Conservation (phyloP, 1,140 invertebrate species). For the Drosophila gunungcola region DNA sequence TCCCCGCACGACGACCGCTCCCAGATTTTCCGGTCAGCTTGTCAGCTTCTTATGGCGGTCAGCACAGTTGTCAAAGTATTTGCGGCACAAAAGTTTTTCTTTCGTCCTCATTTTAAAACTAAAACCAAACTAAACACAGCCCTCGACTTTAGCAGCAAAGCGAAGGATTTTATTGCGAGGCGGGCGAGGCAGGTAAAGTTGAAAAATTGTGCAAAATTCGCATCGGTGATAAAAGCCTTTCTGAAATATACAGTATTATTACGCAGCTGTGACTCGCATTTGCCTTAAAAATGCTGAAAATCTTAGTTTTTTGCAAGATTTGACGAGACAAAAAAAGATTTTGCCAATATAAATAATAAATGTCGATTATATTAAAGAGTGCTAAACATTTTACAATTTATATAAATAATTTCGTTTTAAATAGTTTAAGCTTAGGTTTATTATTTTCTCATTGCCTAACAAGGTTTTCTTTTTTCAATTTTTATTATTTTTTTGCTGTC, state of each 20-base stretch:
- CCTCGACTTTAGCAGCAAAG: slow-evolving; percentile 36
- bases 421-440: too few relatives aligned
- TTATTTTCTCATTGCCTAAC: too few relatives aligned
- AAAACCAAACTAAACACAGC: slow-evolving; percentile 56
- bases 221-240: slow-evolving; percentile 22
- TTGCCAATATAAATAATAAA: too few relatives aligned
- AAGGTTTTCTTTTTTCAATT: too few relatives aligned
- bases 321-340: neutral
- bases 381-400: neutral
- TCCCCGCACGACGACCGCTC: slow-evolving; percentile 37
- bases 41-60: slow-evolving; percentile 43
- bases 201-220: slow-evolving; percentile 5
- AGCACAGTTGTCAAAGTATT: slow-evolving; percentile 59
- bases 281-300: neutral
- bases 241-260: slow-evolving; percentile 19
- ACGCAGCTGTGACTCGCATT: neutral
- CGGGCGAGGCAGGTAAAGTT: slow-evolving; percentile 10
- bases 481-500: too few relatives aligned
- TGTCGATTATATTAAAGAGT: too few relatives aligned
- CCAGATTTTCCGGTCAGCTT: slow-evolving; percentile 35
- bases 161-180: slow-evolving; percentile 6
- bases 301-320: neutral
- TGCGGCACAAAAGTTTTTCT: slow-evolving; percentile 66
- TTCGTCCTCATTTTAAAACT: slow-evolving; percentile 50
- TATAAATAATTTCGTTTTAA: neutral